phyloP scores from a whole-genome alignment of 2,113 vertebrate species.

The Erpornis zantholeuca region DNA sequence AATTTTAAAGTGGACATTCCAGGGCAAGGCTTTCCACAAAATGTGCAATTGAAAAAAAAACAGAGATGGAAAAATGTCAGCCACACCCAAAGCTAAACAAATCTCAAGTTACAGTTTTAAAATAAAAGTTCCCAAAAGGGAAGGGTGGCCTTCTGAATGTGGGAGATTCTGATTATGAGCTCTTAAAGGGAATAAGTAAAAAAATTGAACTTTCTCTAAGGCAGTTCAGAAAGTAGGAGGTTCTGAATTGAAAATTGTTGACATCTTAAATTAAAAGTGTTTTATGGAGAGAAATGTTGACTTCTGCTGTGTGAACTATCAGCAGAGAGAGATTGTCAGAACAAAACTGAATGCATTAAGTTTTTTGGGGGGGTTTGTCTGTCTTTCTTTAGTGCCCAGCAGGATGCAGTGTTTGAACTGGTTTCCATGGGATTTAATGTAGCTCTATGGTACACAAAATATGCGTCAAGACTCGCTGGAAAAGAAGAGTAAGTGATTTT shows the following conservation, averaged over 20 bases:
- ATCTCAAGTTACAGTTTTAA: constrained; percentile 14
- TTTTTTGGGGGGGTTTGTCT: background rate
- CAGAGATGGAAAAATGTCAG: background rate
- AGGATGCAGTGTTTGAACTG: constrained; percentile 95
- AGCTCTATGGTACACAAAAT: constrained; percentile 95
- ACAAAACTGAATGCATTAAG: background rate
- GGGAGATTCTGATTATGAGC: background rate
- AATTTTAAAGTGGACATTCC: constrained; percentile 14
- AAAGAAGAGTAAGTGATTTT: constrained; percentile 92
- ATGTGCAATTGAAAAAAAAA: background rate
- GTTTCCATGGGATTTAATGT: constrained; percentile 95
- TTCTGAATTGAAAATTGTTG: background rate
- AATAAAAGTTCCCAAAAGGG: constrained; percentile 3
- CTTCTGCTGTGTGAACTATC: background rate
- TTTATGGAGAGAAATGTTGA: background rate
- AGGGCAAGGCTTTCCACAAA: constrained; percentile 12
- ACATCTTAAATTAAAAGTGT: background rate
- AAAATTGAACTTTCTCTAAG: background rate
- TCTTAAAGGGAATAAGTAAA: background rate
- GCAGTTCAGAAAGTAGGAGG: background rate
- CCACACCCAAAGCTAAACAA: constrained; percentile 36
- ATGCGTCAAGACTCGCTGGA: constrained; percentile 91
- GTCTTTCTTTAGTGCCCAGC: constrained; percentile 82
- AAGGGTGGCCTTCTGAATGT: background rate
- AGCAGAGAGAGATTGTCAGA: background rate